Evolutionary conservation across 2,797 vertebrate genomes (phyloP).

Genomic region (Muscicapa comitata): DNA sequence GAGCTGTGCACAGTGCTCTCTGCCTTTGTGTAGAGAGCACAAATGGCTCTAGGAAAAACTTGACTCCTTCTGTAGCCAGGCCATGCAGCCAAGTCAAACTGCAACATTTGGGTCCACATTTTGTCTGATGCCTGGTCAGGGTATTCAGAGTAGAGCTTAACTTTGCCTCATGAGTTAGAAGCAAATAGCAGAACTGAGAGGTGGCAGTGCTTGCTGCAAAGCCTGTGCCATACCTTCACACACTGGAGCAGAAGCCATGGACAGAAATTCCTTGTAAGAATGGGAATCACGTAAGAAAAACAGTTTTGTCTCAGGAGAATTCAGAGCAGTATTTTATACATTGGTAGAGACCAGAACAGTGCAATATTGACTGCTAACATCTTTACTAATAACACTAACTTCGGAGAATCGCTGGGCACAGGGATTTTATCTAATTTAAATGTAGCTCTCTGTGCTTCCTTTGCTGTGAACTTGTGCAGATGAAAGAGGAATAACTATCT

Average conservation of each 20-base stretch:
- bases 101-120: not conserved
- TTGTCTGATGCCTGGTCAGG: not conserved
- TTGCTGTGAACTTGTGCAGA: not conserved
- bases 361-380: not conserved
- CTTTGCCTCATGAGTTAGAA: not conserved
- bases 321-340: not conserved
- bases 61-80: not conserved
- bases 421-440: constrained; percentile 42
- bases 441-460: constrained; percentile 11
- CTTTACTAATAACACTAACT: constrained; percentile 25
- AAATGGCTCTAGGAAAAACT: not conserved
- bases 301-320: not conserved
- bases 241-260: not conserved
- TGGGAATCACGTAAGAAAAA: not conserved
- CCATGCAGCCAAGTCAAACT: not conserved
- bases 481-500: constrained; percentile 43
- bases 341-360: not conserved
- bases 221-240: not conserved
- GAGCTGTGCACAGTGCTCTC: rapidly evolving
- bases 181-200: not conserved
- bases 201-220: not conserved
- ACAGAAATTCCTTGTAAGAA: not conserved
- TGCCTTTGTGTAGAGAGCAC: rapidly evolving
- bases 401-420: not conserved
- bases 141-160: not conserved